Evolutionary conservation across 1,140 invertebrate genomes (phyloP).

Genomic region (Heterodera carotae): DNA sequence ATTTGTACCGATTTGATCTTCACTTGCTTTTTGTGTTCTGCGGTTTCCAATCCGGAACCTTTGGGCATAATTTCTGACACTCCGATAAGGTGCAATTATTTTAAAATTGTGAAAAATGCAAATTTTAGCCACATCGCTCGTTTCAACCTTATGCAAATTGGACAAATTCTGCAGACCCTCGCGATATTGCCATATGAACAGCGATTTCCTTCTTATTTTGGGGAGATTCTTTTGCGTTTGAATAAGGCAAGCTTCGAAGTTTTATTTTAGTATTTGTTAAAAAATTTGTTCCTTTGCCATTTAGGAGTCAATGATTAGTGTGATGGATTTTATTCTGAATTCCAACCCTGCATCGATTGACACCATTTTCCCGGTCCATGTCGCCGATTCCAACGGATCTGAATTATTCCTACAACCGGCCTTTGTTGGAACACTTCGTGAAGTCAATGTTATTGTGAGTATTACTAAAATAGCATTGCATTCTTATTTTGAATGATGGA

Average conservation of each 20-base stretch:
- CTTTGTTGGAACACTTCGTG: constrained; percentile 57
- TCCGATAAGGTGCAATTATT: constrained; percentile 89
- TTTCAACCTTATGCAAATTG: constrained; percentile 86
- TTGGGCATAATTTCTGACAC: constrained; percentile 82
- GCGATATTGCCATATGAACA: constrained; percentile 71
- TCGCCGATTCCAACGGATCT: constrained; percentile 43
- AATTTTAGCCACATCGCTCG: constrained; percentile 77
- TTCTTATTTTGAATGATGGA: no score
- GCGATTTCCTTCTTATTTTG: constrained; percentile 68
- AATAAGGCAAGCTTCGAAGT: constrained; percentile 70
- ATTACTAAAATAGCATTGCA: no score
- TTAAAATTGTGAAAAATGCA: constrained; percentile 68
- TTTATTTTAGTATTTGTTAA: no score
- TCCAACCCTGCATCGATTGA: constrained; percentile 45
- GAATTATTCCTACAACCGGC: constrained; percentile 50
- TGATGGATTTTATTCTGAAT: constrained; percentile 52
- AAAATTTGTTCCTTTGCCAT: constrained; percentile 13
- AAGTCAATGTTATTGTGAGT: constrained; percentile 59
- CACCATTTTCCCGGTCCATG: constrained; percentile 48
- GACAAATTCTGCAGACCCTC: constrained; percentile 85
- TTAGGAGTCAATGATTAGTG: constrained; percentile 48
- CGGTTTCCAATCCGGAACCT: constrained; percentile 93
- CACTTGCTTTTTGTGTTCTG: constrained; percentile 90
- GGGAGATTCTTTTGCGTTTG: constrained; percentile 77
- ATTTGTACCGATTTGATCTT: constrained; percentile 89